Conservation (phyloP, 2,888 invertebrate genomes). For the Rhodophaea formosa region DNA sequence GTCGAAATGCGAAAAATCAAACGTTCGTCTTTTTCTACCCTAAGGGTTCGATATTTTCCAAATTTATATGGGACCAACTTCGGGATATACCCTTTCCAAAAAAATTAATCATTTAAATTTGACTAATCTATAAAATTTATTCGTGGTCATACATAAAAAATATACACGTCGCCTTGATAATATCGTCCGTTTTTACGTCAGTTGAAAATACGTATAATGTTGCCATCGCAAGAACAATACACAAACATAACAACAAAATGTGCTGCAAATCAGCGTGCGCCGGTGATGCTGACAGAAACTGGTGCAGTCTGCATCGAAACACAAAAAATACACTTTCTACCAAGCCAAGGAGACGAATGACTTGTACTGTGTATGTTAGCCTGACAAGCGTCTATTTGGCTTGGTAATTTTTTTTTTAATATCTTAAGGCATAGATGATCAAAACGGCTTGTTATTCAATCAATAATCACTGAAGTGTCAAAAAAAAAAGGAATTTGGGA, state of each 20-base stretch:
- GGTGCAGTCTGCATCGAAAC: constrained; percentile 4
- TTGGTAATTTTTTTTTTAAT: background rate
- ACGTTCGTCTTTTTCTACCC: too few species aligned
- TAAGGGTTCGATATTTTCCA: too few species aligned
- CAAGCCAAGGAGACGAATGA: background rate
- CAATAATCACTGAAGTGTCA: too few species aligned
- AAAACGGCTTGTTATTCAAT: too few species aligned
- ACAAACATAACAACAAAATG: constrained; percentile 24
- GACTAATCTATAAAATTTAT: too few species aligned
- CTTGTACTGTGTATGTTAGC: background rate
- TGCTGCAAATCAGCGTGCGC: constrained; percentile 5
- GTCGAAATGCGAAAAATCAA: too few species aligned
- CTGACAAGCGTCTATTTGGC: constrained; percentile 1
- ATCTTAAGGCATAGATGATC: background rate
- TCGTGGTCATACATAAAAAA: too few species aligned
- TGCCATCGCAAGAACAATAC: constrained; percentile 29
- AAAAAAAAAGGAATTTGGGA: too few species aligned
- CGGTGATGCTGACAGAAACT: constrained; percentile 4
- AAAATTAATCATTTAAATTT: too few species aligned
- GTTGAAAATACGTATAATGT: background rate
- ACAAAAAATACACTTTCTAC: background rate
- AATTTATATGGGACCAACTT: too few species aligned
- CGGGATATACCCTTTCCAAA: too few species aligned
- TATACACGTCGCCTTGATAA: too few species aligned
- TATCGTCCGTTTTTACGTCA: background rate